phyloP scores from a whole-genome alignment of 1,140 invertebrate species.

The Tenebrio molitor region DNA sequence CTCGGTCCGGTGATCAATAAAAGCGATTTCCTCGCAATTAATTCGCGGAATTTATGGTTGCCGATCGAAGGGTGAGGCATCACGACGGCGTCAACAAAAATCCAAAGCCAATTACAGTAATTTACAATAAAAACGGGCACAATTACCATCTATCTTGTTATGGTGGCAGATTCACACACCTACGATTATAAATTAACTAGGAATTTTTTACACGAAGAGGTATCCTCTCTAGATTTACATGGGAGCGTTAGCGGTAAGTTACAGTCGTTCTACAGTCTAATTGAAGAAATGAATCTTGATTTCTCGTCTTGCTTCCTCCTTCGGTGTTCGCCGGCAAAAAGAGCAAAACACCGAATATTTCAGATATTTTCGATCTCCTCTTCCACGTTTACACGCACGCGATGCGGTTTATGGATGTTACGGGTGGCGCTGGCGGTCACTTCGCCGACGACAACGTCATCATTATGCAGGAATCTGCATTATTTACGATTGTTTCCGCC shows the following conservation, averaged over 20 bases:
- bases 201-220: not conserved
- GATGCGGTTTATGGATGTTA: slow-evolving; percentile 16
- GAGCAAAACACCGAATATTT: no score
- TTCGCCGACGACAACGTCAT: slow-evolving; percentile 17
- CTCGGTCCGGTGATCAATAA: no score
- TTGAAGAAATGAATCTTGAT: slow-evolving; percentile 44
- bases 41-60: not conserved
- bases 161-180: slow-evolving; percentile 45
- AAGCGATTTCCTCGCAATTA: no score
- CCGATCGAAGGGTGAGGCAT: slow-evolving; percentile 14
- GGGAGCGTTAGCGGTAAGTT: slow-evolving; percentile 44
- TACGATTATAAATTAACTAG: slow-evolving; percentile 42
- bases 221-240: slow-evolving; percentile 40
- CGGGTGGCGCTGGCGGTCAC: slow-evolving; percentile 34
- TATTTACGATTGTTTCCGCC: slow-evolving; percentile 35
- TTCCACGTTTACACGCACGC: slow-evolving; percentile 1
- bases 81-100: not conserved
- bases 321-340: no score
- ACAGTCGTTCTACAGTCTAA: slow-evolving; percentile 26
- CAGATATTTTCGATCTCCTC: not conserved
- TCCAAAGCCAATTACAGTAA: slow-evolving; percentile 20
- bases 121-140: slow-evolving; percentile 25
- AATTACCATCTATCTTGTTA: slow-evolving; percentile 45
- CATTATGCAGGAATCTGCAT: slow-evolving; percentile 16
- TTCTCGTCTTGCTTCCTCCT: not conserved